Percentiles rank a stretch among this genome's conserved stretches.
Evolutionary conservation across 2,797 vertebrate species (phyloP).

Genomic region (Enteromius unitaeniatus): DNA sequence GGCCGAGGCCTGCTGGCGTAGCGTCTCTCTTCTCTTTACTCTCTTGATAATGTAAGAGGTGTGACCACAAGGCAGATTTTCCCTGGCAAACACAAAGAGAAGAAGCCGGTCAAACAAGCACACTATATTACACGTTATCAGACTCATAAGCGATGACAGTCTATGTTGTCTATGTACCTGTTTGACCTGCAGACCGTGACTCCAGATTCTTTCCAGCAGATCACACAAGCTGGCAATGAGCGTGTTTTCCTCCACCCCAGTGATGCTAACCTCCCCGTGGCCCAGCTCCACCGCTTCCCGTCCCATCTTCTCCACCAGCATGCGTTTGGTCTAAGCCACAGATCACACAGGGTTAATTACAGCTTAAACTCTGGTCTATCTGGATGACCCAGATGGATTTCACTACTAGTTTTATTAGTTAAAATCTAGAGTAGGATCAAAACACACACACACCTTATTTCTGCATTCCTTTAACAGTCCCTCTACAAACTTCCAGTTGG

Average conservation of each 20-base stretch:
- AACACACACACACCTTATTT: constrained; percentile 86
- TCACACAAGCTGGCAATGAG: constrained; percentile 97
- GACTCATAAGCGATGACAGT: background rate
- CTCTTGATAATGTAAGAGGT: constrained; percentile 95
- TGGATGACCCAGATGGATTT: background rate
- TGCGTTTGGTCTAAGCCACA: constrained; percentile 90
- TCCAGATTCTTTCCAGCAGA: constrained; percentile 98
- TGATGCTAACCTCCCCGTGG: constrained; percentile 97
- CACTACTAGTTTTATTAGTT: background rate
- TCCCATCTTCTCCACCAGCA: constrained; percentile 99
- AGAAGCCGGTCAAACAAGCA: background rate
- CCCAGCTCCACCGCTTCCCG: constrained; percentile 97
- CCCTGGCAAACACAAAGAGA: constrained; percentile 77
- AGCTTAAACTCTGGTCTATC: background rate
- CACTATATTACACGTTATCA: background rate
- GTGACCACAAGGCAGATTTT: constrained; percentile 98
- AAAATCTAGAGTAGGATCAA: background rate
- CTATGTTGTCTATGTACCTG: constrained; percentile 73
- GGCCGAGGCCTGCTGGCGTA: constrained; percentile 86
- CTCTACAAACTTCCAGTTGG: constrained; percentile 99
- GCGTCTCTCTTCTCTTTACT: constrained; percentile 90
- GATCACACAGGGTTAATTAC: background rate
- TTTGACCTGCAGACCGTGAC: constrained; percentile 96
- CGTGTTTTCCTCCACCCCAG: constrained; percentile 97
- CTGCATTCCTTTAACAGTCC: constrained; percentile 96